Evolutionary conservation across 2,888 invertebrate species (phyloP), one percentile per base, ranked within the genome.

Genomic region (Cetonia aurata): DNA sequence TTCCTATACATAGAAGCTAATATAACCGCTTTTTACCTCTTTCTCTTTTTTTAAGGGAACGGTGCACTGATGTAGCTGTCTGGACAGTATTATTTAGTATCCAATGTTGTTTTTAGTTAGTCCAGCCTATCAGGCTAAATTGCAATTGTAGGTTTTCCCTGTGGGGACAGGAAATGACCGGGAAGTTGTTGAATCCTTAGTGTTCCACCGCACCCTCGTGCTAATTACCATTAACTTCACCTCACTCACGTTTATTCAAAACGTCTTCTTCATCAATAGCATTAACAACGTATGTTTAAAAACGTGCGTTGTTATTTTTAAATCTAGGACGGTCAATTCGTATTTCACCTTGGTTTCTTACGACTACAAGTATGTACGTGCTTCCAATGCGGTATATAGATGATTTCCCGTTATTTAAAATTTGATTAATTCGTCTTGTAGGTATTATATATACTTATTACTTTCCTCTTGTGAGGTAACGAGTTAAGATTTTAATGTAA

Each of bases 121-220:
- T 67, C 69, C 74, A 70, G 74, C 75, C 74, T 75, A 73, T 74
- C 74, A 72, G 70, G 53, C 67, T 68, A 76, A 75, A 76, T 75
- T 76, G 74, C 76, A 75, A 73, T 76, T 76, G 73, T 75, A 69
- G 74, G 76, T 66, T 76, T 76, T 75, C 75, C 73, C 71, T 10
- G 1, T 4, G 25, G 25, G 71, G 72, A 73, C 76, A 75, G 76
- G 76, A 76, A 76, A 76, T 76, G 74, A 76, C 74, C 75, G 72
- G 69, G 50, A 56, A 59, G 37, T 37, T 37, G 71, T 71, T 56
- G 71, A 71, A 71, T 71, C 75, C 75, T 74, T 76, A 74, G 59
- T 59, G 13, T 56, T 33, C 3, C 37, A 17, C 50, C 70, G 73
- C 73, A 44, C 62, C 68, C 70, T 48, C 62, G 65, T 65, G 71